phyloP scores from a whole-genome alignment of 2,797 vertebrate genomes.

The Eidolon dupreanum region DNA sequence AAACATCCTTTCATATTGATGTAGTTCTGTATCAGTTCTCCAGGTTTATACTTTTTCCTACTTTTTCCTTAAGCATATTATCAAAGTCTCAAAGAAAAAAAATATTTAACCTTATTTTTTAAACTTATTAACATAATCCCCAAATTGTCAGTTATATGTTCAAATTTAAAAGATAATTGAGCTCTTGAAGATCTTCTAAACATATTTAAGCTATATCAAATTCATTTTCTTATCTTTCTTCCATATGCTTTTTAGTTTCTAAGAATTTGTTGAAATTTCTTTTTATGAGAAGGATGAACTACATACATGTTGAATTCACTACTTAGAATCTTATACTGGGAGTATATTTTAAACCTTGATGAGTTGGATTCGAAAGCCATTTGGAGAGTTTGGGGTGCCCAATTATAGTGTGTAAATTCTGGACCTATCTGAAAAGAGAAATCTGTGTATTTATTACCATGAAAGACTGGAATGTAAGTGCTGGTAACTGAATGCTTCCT shows the following conservation, averaged over 20 bases:
- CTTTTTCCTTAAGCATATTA: not conserved
- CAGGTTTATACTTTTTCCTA: not conserved
- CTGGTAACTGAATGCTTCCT: slow-evolving; percentile 3
- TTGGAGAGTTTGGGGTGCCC: not conserved
- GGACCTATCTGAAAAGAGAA: not conserved
- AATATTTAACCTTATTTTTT: not conserved
- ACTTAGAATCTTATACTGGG: not conserved
- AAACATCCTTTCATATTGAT: not conserved
- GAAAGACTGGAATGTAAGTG: not conserved
- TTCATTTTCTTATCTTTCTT: not conserved
- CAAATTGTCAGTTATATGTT: not conserved
- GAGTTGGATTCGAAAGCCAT: slow-evolving; percentile 15
- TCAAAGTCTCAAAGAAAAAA: slow-evolving; percentile 34
- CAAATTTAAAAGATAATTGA: not conserved
- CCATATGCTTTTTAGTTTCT: not conserved
- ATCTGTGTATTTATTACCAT: slow-evolving; percentile 16
- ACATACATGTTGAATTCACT: not conserved
- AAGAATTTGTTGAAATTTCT: slow-evolving; percentile 30
- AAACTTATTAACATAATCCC: not conserved
- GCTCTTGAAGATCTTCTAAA: not conserved
- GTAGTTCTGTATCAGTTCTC: not conserved
- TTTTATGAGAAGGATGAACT: slow-evolving; percentile 7
- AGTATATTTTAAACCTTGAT: slow-evolving; percentile 18
- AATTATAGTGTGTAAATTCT: not conserved
- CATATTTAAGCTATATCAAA: slow-evolving; percentile 9